phyloP scores from a whole-genome alignment of 2,888 invertebrate species.

The Ennomos fuscantarius region DNA sequence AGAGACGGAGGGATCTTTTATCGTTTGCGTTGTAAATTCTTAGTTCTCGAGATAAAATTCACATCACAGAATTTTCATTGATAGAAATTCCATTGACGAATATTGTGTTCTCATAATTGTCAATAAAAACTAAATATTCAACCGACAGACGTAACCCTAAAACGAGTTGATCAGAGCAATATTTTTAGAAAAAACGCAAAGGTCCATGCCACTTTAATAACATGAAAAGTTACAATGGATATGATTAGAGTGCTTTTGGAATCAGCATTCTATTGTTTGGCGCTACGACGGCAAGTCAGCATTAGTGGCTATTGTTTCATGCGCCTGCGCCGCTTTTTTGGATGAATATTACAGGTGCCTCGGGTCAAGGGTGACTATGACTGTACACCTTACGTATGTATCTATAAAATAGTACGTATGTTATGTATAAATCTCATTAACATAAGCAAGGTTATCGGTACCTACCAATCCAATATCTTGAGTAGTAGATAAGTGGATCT shows the following conservation, averaged over 20 bases:
- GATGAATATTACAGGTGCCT: conserved; percentile 57
- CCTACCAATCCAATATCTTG: neutral
- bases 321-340: conserved; percentile 44
- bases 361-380: conserved; percentile 62
- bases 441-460: conserved; percentile 12
- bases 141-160: too few relatives aligned
- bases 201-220: conserved; percentile 20
- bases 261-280: conserved; percentile 41
- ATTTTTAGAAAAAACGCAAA: too few relatives aligned
- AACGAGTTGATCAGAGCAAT: too few relatives aligned
- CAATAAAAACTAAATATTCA: too few relatives aligned
- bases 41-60: too few relatives aligned
- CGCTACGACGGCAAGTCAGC: conserved; percentile 40
- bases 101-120: too few relatives aligned
- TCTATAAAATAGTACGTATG: neutral
- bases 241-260: conserved; percentile 34
- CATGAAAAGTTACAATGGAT: conserved; percentile 31
- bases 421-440: conserved; percentile 8
- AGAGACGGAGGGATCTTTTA: too few relatives aligned
- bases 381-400: conserved; percentile 12
- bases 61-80: too few relatives aligned
- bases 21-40: too few relatives aligned
- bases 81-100: too few relatives aligned
- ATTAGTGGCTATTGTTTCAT: conserved; percentile 41
- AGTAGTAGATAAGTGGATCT: too few relatives aligned